phyloP scores from a whole-genome alignment of 2,888 invertebrate species.

The Drosophila pseudotakahashii region DNA sequence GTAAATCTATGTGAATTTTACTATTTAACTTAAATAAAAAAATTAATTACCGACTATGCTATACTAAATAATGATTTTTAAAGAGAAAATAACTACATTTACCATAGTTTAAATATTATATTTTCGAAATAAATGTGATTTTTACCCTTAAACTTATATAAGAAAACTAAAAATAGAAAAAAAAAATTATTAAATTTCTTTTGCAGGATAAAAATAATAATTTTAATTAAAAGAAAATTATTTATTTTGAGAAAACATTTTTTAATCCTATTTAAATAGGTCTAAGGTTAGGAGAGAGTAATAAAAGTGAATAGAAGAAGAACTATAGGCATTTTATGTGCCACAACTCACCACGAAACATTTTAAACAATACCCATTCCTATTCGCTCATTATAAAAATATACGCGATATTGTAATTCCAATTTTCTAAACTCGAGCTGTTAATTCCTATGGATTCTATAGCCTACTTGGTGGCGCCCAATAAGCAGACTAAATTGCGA shows the following conservation, averaged over 20 bases:
- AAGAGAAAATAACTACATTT: too few species aligned
- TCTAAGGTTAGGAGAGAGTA: not conserved
- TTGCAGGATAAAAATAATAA: too few species aligned
- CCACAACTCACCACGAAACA: conserved; percentile 32
- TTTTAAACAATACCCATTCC: conserved; percentile 47
- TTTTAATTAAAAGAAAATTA: too few species aligned
- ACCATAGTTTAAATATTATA: too few species aligned
- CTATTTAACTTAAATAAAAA: too few species aligned
- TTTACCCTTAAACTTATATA: too few species aligned
- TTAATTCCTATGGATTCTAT: conserved; percentile 27
- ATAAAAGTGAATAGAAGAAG: not conserved
- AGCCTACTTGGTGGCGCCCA: conserved; percentile 56
- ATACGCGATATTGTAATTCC: conserved; percentile 22
- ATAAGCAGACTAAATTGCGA: conserved; percentile 10
- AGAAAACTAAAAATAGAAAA: too few species aligned
- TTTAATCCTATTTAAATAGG: not conserved
- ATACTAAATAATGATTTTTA: not conserved
- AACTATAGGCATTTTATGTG: conserved; percentile 2
- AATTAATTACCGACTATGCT: not conserved
- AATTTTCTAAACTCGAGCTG: conserved; percentile 26
- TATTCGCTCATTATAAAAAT: conserved; percentile 25
- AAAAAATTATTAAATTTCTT: too few species aligned
- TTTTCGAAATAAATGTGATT: too few species aligned
- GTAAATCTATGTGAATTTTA: too few species aligned
- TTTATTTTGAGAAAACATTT: too few species aligned